Base-by-base conservation (phyloP, 2,888 invertebrate species). In the Proisotoma minuta region DNA sequence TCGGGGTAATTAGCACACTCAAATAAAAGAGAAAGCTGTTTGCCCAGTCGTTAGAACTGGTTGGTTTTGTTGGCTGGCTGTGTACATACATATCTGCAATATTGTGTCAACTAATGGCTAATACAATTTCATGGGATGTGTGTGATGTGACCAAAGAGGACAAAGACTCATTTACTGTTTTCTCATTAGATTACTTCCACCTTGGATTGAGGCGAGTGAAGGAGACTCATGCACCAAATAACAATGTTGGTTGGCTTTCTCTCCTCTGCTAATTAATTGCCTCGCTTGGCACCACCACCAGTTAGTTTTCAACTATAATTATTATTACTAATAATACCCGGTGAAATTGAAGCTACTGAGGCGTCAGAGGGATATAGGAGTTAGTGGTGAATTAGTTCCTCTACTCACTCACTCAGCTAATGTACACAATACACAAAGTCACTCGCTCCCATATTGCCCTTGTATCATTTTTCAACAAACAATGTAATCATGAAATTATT, bases 381-480 rank as follows among this genome's bases (percentile, higher is more conserved):
- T 10, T 34, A 10, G 34, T 34, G 34, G 34, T 34, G 34, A 34
- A 34, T 34, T 34, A 15, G 34, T 28, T 54, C 15, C 34, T 24
- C 4, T 52, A 20, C 24, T 20, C 10, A 29, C 34, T 34, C 5
- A 15, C 20, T 18, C 24, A 24, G 24, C 56, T 26, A 56, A 56
- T 23, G 34, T 34, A 56, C 34, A 43, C 56, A 27, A n/a, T 18
- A 56, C 26, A 56, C n/a, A 3, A 40, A 20, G 34, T 56, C 43
- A 40, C 39, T 56, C 43, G n/a, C n/a, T n/a, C n/a, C 18, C 51
- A 51, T 51, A 52, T 66, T 61, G 64, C 63, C 62, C 60, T 57
- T 64, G 68, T 71, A 71, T 71, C 69, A 69, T 69, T 71, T 71
- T 71, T 65, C 71, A 65, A 66, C 69, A 69, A 71, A 71, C 69